A percentile compares a stretch with the other conserved stretches of the same genome.
Evolutionary conservation across 2,797 vertebrate genomes (phyloP).

Genomic region (Garrulus glandarius): DNA sequence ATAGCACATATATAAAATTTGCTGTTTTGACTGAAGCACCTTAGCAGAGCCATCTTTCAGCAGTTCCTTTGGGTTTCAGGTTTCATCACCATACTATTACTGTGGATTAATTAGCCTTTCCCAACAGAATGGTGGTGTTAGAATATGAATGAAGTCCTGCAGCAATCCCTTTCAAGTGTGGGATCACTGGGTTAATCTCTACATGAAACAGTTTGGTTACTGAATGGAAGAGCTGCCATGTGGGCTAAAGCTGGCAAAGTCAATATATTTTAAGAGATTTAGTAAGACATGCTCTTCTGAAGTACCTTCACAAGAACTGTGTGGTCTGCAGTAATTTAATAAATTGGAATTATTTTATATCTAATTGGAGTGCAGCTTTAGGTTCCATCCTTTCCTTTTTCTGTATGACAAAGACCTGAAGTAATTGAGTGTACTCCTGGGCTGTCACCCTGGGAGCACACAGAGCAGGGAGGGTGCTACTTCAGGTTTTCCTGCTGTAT

Average conservation of each 20-base stretch:
- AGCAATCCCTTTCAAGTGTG: slow-evolving; percentile 69
- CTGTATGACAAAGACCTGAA: slow-evolving; percentile 64
- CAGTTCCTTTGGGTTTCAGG: background rate
- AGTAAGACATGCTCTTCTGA: slow-evolving; percentile 61
- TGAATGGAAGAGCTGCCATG: slow-evolving; percentile 55
- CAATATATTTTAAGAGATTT: slow-evolving; percentile 73
- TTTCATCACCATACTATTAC: slow-evolving; percentile 38
- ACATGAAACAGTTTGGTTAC: slow-evolving; percentile 66
- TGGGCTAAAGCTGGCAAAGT: slow-evolving; percentile 64
- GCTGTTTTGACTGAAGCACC: background rate
- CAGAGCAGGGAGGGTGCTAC: background rate
- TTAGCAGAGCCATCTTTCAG: background rate
- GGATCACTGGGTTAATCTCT: slow-evolving; percentile 74
- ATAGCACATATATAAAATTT: background rate
- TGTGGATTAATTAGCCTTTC: slow-evolving; percentile 60
- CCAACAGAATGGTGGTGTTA: slow-evolving; percentile 23
- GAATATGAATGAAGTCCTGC: slow-evolving; percentile 69
- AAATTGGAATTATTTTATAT: slow-evolving; percentile 62
- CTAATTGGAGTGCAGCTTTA: slow-evolving; percentile 64
- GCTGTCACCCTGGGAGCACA: background rate
- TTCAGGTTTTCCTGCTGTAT: background rate
- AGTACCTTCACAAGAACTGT: slow-evolving; percentile 47
- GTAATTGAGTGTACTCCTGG: slow-evolving; percentile 24
- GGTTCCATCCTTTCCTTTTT: slow-evolving; percentile 49
- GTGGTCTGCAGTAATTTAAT: slow-evolving; percentile 70